phyloP scores from a whole-genome alignment of 1,140 invertebrate species.

The Drosophila nannoptera region DNA sequence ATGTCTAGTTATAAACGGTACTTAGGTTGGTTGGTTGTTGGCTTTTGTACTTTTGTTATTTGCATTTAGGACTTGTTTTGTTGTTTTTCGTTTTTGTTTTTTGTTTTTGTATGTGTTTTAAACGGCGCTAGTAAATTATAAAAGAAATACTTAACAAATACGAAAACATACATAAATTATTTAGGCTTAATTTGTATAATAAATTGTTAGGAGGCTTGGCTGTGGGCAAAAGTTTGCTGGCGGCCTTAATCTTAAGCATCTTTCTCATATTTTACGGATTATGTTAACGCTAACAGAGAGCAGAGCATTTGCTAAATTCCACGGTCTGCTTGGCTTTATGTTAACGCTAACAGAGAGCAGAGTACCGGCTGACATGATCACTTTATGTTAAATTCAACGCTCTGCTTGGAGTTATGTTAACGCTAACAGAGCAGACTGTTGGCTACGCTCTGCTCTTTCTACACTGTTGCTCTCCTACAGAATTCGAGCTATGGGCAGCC shows the following conservation, averaged over 20 bases:
- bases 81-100: conserved; percentile 35
- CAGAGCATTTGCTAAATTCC: background rate
- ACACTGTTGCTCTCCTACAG: conserved; percentile 2
- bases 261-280: conserved; percentile 30
- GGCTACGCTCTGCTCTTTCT: conserved; percentile 1
- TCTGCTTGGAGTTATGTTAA: background rate
- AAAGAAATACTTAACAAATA: conserved; percentile 72
- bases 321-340: too few relatives aligned
- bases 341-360: too few relatives aligned
- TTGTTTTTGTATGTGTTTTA: conserved; percentile 19
- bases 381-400: background rate
- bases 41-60: conserved; percentile 78
- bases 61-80: conserved; percentile 75
- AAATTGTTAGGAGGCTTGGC: conserved; percentile 48
- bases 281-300: conserved; percentile 1
- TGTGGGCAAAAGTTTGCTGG: conserved; percentile 58
- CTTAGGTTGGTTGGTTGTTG: conserved; percentile 78
- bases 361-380: conserved; percentile 1
- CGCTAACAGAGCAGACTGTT: background rate
- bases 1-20: conserved; percentile 73
- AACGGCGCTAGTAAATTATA: conserved; percentile 62
- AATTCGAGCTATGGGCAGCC: conserved; percentile 1
- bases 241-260: conserved; percentile 29
- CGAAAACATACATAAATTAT: conserved; percentile 49
- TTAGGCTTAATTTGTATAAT: conserved; percentile 26